Percentiles rank a stretch among this genome's conserved stretches.
These are phyloP conservation scores for Setophaga kirtlandii DNA, from an alignment of 2,113 vertebrate genomes.

Conservation along the genomic window DNA sequence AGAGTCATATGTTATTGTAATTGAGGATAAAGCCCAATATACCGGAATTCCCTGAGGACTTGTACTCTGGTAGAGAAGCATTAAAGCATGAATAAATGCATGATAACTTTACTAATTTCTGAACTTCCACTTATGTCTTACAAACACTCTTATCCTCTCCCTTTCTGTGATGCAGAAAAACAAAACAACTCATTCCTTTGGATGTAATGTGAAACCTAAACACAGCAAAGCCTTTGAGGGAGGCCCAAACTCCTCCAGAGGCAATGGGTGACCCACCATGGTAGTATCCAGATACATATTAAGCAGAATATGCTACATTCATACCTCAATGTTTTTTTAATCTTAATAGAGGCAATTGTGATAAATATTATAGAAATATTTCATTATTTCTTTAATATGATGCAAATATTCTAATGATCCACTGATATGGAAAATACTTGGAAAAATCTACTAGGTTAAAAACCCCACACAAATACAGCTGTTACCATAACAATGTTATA, in stretches of 20 bases:
- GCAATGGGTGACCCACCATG: rapidly evolving
- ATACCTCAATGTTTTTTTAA: background rate
- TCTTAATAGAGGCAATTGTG: background rate
- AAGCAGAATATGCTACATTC: background rate
- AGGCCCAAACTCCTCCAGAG: background rate
- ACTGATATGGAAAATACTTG: background rate
- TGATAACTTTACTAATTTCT: background rate
- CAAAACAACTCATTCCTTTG: background rate
- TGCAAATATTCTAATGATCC: background rate
- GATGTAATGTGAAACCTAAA: background rate
- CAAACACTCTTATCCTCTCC: background rate
- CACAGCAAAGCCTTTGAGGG: background rate
- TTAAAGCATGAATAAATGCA: background rate
- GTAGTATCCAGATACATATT: background rate
- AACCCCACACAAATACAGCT: background rate
- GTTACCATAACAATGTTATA: background rate
- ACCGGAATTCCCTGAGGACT: background rate
- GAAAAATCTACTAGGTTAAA: background rate
- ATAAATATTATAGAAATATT: background rate
- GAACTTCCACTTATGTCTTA: background rate
- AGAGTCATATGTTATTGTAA: background rate
- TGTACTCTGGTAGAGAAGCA: background rate
- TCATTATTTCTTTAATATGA: background rate
- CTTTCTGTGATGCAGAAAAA: background rate
- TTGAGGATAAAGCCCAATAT: background rate